Base-by-base conservation (phyloP, 2,113 vertebrate species). In the Cettia cetti region DNA sequence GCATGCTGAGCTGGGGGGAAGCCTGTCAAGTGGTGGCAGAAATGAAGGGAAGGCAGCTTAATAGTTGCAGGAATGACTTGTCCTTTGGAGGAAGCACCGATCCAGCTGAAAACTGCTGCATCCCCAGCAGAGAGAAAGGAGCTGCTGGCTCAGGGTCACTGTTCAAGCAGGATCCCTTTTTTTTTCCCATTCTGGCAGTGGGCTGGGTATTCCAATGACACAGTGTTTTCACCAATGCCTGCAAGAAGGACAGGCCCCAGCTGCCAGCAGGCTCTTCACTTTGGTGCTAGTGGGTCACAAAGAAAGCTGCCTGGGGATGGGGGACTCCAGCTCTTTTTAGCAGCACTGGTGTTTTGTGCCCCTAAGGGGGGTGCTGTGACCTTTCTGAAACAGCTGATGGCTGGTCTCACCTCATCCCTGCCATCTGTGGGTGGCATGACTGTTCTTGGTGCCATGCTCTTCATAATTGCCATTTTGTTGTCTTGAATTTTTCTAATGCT, bases 401-500 rank as follows among this genome's bases (percentile, higher is more conserved):
- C 77, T 90, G 79, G 72, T 92, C 83, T 92, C 86, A 76, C 71
- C 78, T 72, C 65, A 59, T 88, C 91, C 82, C 94, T 94, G 88
- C 92, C 93, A 74, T 96, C 82, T 92, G 84, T 97, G 95, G 90
- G 84, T 97, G 95, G 90, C 78, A 85, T 93, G 94, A 92, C 89
- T 95, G 79, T 97, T 97, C 91, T 92, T 82, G 89, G 95, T 97
- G 96, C 96, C 97, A 97, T 95, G 95, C 78, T 93, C 90, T 92
- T 96, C 83, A 79, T 92, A 89, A 96, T 91, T 92, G 91, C 75
- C 77, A 83, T 94, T 96, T 76, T 97, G 94, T 94, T 86, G 79
- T 98, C 97, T 96, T 97, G 97, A 97, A 96, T 95, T 98, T 96
- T 97, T 93, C 96, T 97, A 92, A 82, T 92, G 96, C 93, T 97